Evolutionary conservation across 2,113 vertebrate genomes (phyloP), one percentile per base, ranked within the genome.

Genomic region (Dasyurus viverrinus): DNA sequence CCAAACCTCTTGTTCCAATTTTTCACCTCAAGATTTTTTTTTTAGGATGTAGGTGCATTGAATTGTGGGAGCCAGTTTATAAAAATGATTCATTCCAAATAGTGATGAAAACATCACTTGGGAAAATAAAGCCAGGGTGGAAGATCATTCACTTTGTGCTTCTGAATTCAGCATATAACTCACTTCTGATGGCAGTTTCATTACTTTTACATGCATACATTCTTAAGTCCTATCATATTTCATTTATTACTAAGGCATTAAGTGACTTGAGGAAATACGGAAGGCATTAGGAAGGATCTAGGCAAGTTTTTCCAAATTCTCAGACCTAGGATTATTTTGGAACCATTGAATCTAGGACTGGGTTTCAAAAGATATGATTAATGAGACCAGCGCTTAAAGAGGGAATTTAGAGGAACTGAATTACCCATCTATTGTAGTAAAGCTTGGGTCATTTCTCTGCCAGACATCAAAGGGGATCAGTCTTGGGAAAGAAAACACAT

Each of bases 81-180:
- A 42, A 84, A 42, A 84, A 84, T 84, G 68, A 84, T 84, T 84
- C 68, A 84, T 84, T 84, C 68, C 36, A 42, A 23, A 42, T 84
- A 84, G 68, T 42, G 68, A 42, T 84, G 68, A 84, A 84, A 84
- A 84, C 68, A 84, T 84, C 68, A 84, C 68, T 84, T 42, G 68
- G 68, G 68, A 84, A 84, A 84, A 84, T 84, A 84, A 84, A 84
- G 68, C n/a, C n/a, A 23, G 16, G 68, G 68, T 84, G 19, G 36
- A 84, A 84, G 68, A 84, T 84, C 68, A 84, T 42, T 84, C 68
- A 84, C 68, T 84, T 84, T 84, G 68, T 84, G 68, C 68, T 84
- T 7, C 68, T 42, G 68, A 84, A 84, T 84, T 84, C 68, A 42
- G 68, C 68, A 42, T 84, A 84, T 84, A 84, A 84, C 19, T 84